Evolutionary conservation across 1,140 invertebrate species (phyloP).

Genomic region (Drosophila aff.): DNA sequence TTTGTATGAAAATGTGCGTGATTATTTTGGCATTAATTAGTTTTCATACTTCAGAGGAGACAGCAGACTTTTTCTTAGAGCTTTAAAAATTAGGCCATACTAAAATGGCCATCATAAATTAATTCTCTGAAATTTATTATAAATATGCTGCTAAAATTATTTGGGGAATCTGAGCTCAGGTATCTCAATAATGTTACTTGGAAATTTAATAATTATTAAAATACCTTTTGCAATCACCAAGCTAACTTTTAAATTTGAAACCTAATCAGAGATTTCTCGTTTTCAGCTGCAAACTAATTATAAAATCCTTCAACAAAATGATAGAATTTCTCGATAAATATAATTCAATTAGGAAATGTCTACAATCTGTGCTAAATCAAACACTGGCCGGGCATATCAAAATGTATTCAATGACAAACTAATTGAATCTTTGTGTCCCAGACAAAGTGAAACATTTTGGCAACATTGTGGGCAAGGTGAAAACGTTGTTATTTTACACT

Average conservation of each 20-base stretch:
- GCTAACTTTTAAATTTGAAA: too few relatives aligned
- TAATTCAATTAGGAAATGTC: conserved; percentile 56
- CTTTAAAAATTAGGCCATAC: background rate
- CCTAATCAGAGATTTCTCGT: background rate
- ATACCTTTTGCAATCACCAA: background rate
- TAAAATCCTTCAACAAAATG: conserved; percentile 20
- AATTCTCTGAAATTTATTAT: too few relatives aligned
- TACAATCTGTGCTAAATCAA: conserved; percentile 48
- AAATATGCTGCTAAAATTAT: background rate
- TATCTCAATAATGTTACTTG: background rate
- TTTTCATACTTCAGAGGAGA: background rate
- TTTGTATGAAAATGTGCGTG: conserved; percentile 20
- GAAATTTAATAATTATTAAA: background rate
- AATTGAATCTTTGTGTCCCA: conserved; percentile 44
- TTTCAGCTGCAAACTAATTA: conserved; percentile 32
- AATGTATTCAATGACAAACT: conserved; percentile 44
- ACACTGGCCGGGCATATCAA: conserved; percentile 31
- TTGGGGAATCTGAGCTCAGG: background rate
- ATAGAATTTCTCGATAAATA: conserved; percentile 35
- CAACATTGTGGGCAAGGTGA: conserved; percentile 45
- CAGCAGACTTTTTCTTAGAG: background rate
- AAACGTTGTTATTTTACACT: conserved; percentile 49
- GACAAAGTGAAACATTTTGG: conserved; percentile 49
- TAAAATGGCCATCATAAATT: too few relatives aligned
- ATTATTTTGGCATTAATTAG: conserved; percentile 17